phyloP scores from a whole-genome alignment of 2,113 vertebrate species.

The Chaenocephalus aceratus region DNA sequence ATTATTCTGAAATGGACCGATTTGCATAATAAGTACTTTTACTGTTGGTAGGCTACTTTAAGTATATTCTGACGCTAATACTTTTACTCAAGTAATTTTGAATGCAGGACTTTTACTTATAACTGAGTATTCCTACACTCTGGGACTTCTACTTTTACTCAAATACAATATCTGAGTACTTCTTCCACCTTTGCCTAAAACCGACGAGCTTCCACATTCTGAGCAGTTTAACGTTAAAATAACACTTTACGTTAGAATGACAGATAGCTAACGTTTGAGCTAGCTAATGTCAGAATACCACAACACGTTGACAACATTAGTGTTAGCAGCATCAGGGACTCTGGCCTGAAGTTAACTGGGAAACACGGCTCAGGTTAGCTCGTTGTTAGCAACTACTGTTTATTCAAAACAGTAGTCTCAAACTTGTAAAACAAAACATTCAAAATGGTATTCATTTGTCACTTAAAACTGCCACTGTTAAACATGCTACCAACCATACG shows the following conservation, averaged over 20 bases:
- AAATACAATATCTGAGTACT: no score
- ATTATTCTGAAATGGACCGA: no score
- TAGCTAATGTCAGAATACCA: background rate
- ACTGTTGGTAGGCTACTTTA: no score
- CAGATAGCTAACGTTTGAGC: slow-evolving; percentile 6
- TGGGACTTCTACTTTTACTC: no score
- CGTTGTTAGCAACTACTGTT: slow-evolving; percentile 27
- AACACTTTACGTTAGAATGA: no score
- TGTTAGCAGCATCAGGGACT: slow-evolving; percentile 42
- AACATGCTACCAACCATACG: background rate
- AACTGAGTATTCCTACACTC: no score
- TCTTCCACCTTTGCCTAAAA: background rate
- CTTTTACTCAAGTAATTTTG: no score
- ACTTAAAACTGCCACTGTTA: fast-evolving
- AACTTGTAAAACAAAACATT: background rate
- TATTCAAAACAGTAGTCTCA: background rate
- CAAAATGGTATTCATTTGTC: no score
- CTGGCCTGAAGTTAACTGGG: slow-evolving; percentile 51
- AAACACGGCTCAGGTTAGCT: slow-evolving; percentile 32
- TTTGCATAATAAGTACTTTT: no score
- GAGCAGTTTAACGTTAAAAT: background rate
- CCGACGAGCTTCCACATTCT: background rate
- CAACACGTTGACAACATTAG: slow-evolving; percentile 1
- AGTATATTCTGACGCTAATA: no score
- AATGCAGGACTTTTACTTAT: no score